These are phyloP conservation scores for Atta colombica DNA, from an alignment of 1,140 invertebrate species.

Conservation along the genomic window DNA sequence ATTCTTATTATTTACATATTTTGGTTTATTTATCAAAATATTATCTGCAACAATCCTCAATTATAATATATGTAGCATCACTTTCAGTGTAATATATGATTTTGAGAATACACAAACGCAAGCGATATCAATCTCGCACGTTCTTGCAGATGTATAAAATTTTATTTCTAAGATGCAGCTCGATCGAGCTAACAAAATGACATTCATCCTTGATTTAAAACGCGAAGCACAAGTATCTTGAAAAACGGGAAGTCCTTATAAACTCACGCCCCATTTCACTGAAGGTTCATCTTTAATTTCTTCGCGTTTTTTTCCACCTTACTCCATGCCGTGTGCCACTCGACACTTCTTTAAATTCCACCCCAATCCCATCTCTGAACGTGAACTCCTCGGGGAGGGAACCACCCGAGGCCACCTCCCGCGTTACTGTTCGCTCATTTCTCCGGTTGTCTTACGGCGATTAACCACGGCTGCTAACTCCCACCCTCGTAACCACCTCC, in stretches of 20 bases:
- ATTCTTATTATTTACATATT: background rate
- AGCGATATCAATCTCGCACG: background rate
- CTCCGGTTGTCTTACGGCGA: slow-evolving; percentile 87
- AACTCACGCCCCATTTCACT: slow-evolving; percentile 86
- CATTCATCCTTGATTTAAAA: slow-evolving; percentile 57
- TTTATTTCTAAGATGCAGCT: slow-evolving; percentile 29
- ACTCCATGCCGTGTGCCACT: slow-evolving; percentile 75
- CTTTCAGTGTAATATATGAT: background rate
- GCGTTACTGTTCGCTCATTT: slow-evolving; percentile 86
- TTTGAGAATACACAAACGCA: background rate
- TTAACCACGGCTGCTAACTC: slow-evolving; percentile 84
- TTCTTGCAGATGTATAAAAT: slow-evolving; percentile 22
- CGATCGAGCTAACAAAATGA: slow-evolving; percentile 59
- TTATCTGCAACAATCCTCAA: background rate
- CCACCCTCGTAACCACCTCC: slow-evolving; percentile 73
- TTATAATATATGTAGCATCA: too few species aligned
- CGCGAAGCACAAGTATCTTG: slow-evolving; percentile 59
- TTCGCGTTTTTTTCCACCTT: slow-evolving; percentile 83
- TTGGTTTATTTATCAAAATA: background rate
- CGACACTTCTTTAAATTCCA: slow-evolving; percentile 86
- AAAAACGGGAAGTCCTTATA: slow-evolving; percentile 82
- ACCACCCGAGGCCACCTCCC: slow-evolving; percentile 72
- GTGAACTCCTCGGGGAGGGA: slow-evolving; percentile 67
- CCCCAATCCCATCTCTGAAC: slow-evolving; percentile 67
- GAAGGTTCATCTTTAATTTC: slow-evolving; percentile 87